Percentiles rank a stretch among this genome's conserved stretches.
phyloP scores from a whole-genome alignment of 2,888 invertebrate species.

The Timandra comae region DNA sequence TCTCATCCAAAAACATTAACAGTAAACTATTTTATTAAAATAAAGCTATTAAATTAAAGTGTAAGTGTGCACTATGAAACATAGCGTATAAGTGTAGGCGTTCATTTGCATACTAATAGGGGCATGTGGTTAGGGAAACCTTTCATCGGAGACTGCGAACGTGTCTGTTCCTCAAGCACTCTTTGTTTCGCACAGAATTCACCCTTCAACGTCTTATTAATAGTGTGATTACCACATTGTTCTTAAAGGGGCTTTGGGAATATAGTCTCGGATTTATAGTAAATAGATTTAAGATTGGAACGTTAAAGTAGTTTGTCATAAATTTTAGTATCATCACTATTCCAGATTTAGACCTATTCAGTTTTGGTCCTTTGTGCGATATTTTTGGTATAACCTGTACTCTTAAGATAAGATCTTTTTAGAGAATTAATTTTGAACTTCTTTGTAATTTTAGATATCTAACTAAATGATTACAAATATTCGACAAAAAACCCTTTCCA shows the following conservation, averaged over 20 bases:
- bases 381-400: too few species aligned
- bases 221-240: conserved; percentile 1
- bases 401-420: too few species aligned
- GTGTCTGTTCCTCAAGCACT: conserved; percentile 31
- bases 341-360: too few species aligned
- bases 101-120: conserved; percentile 68
- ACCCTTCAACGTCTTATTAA: conserved; percentile 12
- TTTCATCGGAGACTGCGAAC: conserved; percentile 44
- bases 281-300: too few species aligned
- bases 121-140: conserved; percentile 31
- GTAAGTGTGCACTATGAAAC: conserved; percentile 4
- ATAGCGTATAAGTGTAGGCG: conserved; percentile 19
- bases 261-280: not conserved
- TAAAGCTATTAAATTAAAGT: conserved; percentile 24
- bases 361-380: too few species aligned
- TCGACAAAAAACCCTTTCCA: too few species aligned
- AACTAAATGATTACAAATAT: too few species aligned
- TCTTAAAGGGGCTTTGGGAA: not conserved
- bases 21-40: conserved; percentile 37
- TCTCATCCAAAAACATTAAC: too few species aligned
- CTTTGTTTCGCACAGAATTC: conserved; percentile 27
- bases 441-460: too few species aligned
- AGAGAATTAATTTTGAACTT: too few species aligned
- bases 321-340: too few species aligned
- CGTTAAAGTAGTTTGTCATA: too few species aligned